These are phyloP conservation scores for Druceiella hillmani DNA, from an alignment of 2,888 invertebrate species.

Conservation along the genomic window DNA sequence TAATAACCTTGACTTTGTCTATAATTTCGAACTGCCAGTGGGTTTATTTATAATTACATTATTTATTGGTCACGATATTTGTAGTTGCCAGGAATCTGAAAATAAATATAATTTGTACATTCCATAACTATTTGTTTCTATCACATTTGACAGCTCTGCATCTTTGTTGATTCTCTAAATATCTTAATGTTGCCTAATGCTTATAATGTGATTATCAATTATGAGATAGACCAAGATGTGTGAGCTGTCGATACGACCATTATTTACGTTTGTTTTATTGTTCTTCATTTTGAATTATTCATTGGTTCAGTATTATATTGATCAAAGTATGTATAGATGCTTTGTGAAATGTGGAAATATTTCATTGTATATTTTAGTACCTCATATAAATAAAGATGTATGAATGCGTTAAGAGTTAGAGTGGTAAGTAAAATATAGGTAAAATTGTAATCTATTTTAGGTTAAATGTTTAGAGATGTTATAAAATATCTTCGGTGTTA, in stretches of 20 bases:
- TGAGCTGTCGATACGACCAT: too few species aligned
- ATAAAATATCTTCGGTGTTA: slow-evolving; percentile 53
- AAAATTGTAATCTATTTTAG: slow-evolving; percentile 53
- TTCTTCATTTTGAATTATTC: too few species aligned
- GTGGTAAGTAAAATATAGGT: slow-evolving; percentile 50
- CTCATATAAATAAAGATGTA: slow-evolving; percentile 51
- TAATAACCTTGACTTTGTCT: slow-evolving; percentile 13
- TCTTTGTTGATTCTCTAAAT: slow-evolving; percentile 48
- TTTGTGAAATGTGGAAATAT: too few species aligned
- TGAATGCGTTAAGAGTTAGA: slow-evolving; percentile 52
- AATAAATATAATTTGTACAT: slow-evolving; percentile 75
- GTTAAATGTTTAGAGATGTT: slow-evolving; percentile 55
- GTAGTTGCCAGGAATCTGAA: slow-evolving; percentile 57
- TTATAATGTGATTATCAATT: too few species aligned
- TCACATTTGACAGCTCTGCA: slow-evolving; percentile 40
- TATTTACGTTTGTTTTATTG: too few species aligned
- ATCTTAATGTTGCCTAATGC: too few species aligned
- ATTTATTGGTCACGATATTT: slow-evolving; percentile 36
- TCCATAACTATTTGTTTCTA: slow-evolving; percentile 69
- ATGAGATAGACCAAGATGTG: too few species aligned
- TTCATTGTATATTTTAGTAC: slow-evolving; percentile 50
- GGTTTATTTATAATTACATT: slow-evolving; percentile 35
- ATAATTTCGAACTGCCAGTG: slow-evolving; percentile 46
- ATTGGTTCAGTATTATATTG: too few species aligned
- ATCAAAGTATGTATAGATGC: too few species aligned